phyloP scores from a whole-genome alignment of 1,140 invertebrate species.

The Drosophila ananassae region DNA sequence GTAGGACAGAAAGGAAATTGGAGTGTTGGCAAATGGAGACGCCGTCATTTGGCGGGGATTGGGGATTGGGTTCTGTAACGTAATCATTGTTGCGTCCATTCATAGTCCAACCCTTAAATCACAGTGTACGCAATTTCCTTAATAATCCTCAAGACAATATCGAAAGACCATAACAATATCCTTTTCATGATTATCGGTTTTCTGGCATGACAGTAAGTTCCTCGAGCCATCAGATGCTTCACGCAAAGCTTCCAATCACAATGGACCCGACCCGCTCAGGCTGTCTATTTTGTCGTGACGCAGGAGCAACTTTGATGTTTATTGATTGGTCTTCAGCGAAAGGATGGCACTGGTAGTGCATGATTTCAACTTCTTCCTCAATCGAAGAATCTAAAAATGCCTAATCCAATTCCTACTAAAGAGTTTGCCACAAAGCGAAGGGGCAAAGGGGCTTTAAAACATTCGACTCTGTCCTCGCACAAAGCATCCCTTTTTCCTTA shows the following conservation, averaged over 20 bases:
- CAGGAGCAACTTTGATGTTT: constrained; percentile 68
- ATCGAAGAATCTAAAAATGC: too few species aligned
- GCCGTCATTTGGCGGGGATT: constrained; percentile 62
- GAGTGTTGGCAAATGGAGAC: constrained; percentile 47
- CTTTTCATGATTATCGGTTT: constrained; percentile 82
- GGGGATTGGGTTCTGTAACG: constrained; percentile 8
- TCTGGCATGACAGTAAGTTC: constrained; percentile 42
- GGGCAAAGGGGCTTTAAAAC: neutral
- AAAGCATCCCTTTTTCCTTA: constrained; percentile 22
- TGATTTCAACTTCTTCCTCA: neutral
- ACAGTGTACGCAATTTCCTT: constrained; percentile 80
- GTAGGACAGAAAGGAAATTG: constrained; percentile 26
- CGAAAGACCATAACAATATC: constrained; percentile 81
- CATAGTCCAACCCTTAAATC: constrained; percentile 82
- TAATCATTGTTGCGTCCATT: constrained; percentile 68
- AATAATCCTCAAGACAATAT: constrained; percentile 83
- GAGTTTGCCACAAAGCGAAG: neutral
- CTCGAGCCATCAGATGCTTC: constrained; percentile 4
- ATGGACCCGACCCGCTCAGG: constrained; percentile 10
- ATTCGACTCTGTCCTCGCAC: constrained; percentile 16
- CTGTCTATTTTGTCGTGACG: constrained; percentile 61
- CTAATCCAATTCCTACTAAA: neutral
- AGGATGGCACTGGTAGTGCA: constrained; percentile 45
- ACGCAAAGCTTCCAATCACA: constrained; percentile 20
- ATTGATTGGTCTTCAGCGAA: constrained; percentile 68